Evolutionary conservation across 1,140 invertebrate species (phyloP).

Genomic region (Drosophila suzukii): DNA sequence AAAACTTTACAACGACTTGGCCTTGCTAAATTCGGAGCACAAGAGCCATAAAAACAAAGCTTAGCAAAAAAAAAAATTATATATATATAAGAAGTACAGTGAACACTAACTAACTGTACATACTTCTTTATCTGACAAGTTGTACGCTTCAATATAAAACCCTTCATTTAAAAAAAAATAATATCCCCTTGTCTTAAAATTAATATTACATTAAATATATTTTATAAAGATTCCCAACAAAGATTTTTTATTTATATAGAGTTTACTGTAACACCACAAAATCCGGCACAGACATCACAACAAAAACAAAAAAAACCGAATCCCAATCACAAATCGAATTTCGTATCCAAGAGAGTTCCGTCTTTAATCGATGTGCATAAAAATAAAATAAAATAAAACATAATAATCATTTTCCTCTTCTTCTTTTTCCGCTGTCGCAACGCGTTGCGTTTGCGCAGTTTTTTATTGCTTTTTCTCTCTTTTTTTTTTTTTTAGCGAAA

Average conservation of each 20-base stretch:
- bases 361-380: slow-evolving; percentile 29
- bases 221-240: too few species aligned
- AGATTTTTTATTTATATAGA: too few species aligned
- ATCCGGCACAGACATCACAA: slow-evolving; percentile 22
- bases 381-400: slow-evolving; percentile 1
- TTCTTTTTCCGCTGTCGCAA: slow-evolving; percentile 41
- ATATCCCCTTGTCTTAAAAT: too few species aligned
- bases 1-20: slow-evolving; percentile 79
- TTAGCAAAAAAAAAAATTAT: slow-evolving; percentile 7
- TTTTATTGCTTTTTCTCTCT: slow-evolving; percentile 14
- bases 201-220: too few species aligned
- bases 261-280: slow-evolving; percentile 6
- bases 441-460: slow-evolving; percentile 50
- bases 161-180: too few species aligned
- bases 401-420: too few species aligned
- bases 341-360: slow-evolving; percentile 21
- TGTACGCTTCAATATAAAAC: too few species aligned
- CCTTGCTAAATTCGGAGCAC: slow-evolving; percentile 81
- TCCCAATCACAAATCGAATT: slow-evolving; percentile 22
- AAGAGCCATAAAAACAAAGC: slow-evolving; percentile 64
- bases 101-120: background rate
- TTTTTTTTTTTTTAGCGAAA: slow-evolving; percentile 11
- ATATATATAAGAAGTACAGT: slow-evolving; percentile 13
- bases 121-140: too few species aligned
- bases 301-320: background rate